Conservation (phyloP, 2,888 invertebrate genomes). For the Zhuqinia jingwanae region DNA sequence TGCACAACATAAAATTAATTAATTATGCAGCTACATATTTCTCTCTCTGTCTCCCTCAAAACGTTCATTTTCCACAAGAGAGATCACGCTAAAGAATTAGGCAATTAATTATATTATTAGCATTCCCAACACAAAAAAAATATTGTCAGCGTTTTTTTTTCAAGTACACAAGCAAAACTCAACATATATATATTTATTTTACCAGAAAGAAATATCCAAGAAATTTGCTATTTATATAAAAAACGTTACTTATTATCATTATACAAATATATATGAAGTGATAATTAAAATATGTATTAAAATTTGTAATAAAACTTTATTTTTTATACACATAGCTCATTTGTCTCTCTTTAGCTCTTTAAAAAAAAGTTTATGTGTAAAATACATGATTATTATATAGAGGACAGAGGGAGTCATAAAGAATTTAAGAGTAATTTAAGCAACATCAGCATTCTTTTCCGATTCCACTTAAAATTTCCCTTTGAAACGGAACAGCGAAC, state of each 20-base stretch:
- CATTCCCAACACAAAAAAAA: too few relatives aligned
- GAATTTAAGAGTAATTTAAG: background rate
- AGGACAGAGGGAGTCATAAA: background rate
- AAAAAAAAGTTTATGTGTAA: too few relatives aligned
- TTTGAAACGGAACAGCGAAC: constrained; percentile 4
- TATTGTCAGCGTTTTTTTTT: background rate
- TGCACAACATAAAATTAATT: too few relatives aligned
- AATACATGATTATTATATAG: background rate
- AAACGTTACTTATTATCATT: too few relatives aligned
- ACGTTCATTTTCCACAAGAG: background rate
- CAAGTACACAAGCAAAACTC: background rate
- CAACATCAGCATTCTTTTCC: constrained; percentile 61
- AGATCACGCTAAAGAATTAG: background rate
- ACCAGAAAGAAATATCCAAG: background rate
- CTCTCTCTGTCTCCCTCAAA: background rate
- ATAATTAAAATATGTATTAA: too few relatives aligned
- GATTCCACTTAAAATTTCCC: constrained; percentile 51
- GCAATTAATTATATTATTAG: background rate
- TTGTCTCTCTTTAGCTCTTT: too few relatives aligned
- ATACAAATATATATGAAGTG: too few relatives aligned
- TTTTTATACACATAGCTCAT: background rate
- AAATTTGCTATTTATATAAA: too few relatives aligned
- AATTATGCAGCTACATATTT: too few relatives aligned
- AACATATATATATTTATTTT: background rate
- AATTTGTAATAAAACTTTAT: background rate